Percentiles rank a stretch among this genome's conserved stretches.
Conservation (phyloP, 1,140 invertebrate species). For the Coptotermes formosanus region DNA sequence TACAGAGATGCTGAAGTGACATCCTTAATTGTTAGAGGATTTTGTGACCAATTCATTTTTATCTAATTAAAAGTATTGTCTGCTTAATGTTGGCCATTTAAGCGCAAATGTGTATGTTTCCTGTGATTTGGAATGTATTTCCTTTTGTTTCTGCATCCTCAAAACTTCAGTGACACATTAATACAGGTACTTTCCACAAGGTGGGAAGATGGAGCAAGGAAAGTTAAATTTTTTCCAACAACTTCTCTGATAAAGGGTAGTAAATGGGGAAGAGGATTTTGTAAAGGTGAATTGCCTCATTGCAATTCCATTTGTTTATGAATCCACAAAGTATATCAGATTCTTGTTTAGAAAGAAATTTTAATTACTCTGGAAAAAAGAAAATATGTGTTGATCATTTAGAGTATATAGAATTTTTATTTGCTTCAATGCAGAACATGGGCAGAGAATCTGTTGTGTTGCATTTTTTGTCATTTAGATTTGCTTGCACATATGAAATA, state of each 20-base stretch:
- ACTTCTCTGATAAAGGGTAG: not conserved
- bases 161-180: no score
- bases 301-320: no score
- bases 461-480: not conserved
- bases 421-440: not conserved
- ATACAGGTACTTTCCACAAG: not conserved
- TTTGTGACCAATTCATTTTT: not conserved
- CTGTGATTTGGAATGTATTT: not conserved
- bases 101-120: not conserved
- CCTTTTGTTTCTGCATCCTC: no score
- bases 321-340: not conserved
- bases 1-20: not conserved
- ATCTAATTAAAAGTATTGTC: not conserved
- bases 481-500: not conserved
- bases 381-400: not conserved
- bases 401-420: not conserved
- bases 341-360: not conserved
- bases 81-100: not conserved
- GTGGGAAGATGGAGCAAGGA: no score
- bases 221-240: not conserved
- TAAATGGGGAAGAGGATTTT: not conserved
- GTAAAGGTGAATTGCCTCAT: not conserved
- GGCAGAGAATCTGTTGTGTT: not conserved
- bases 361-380: not conserved
- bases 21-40: not conserved